Base-by-base conservation (phyloP, 2,113 vertebrate genomes). In the Sapajus apella region DNA sequence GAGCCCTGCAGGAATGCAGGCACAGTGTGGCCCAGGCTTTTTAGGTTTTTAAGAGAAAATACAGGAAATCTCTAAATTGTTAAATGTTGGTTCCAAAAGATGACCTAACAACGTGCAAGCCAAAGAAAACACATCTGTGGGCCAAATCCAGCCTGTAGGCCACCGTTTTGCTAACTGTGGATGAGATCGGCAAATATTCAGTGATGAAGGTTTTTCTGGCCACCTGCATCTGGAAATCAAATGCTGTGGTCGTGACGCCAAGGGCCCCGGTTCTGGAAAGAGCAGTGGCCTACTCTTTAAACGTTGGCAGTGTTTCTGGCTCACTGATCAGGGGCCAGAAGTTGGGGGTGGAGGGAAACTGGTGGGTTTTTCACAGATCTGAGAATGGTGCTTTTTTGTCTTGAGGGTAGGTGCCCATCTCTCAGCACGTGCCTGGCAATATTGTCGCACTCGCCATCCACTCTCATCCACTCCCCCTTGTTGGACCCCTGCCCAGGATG, bases 41-140 rank as follows among this genome's bases (percentile, higher is more conserved):
- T 35, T 68, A 37, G 37, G 18, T 47, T 95, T 95, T 95, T 68
- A 93, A 96, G 76, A 90, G 88, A 85, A 92, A 87, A 90, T 96
- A 68, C 88, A 96, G 95, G 95, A 97, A 94, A 73, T 96, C 56
- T 90, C 81, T 81, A 95, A 96, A 64, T 70, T 68, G 87, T 95
- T 95, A 79, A 96, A 91, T 52, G 55, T 77, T 79, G 52, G 64
- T 85, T 96, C 76, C 70, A 92, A 85, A 93, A 76, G 84, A 73
- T 4, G 64, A 47, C 72, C 84, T 76, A 95, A 45, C 75, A 75
- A 47, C 25, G 35, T 80, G 55, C 21, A 70, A 72, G 92, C 92
- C 96, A 96, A 97, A 95, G 92, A 87, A 96, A 96, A 90, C 56
- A 90, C 35, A 23, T 79, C 72, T 12, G 43, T 77, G 55, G 75